Conservation (phyloP, 1,140 invertebrate species). For the Coelopa frigida region DNA sequence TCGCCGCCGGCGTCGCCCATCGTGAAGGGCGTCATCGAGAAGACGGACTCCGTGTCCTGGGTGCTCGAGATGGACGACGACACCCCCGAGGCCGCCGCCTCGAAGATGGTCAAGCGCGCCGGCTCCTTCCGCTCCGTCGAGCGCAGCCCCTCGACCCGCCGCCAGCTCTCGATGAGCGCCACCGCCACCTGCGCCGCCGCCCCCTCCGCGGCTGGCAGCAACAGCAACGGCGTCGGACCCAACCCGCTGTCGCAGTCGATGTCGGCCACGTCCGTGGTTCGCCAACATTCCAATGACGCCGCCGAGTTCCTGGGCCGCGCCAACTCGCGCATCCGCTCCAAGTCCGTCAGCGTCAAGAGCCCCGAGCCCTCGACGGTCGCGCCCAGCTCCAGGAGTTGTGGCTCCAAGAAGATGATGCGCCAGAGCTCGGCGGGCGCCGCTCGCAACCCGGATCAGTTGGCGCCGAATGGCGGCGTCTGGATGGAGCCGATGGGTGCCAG, state of each 20-base stretch:
- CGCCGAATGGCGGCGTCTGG: slow-evolving; percentile 11
- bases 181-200: slow-evolving; percentile 19
- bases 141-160: slow-evolving; percentile 38
- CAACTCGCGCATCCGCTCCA: slow-evolving; percentile 31
- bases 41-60: slow-evolving; percentile 75
- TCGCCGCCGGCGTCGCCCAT: slow-evolving; percentile 56
- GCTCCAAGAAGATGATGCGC: slow-evolving; percentile 6
- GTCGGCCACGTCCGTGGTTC: slow-evolving; percentile 48
- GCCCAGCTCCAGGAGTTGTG: slow-evolving; percentile 3
- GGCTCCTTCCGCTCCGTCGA: slow-evolving; percentile 47
- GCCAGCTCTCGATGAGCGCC: slow-evolving; percentile 40
- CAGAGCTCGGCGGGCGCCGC: slow-evolving; percentile 12
- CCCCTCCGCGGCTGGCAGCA: too few relatives aligned
- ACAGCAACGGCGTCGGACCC: slow-evolving; percentile 21
- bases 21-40: slow-evolving; percentile 73
- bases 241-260: slow-evolving; percentile 50
- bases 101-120: slow-evolving; percentile 52
- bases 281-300: slow-evolving; percentile 20
- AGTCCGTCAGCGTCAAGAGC: slow-evolving; percentile 25
- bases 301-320: slow-evolving; percentile 11
- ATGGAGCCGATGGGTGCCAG: slow-evolving; percentile 24
- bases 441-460: slow-evolving; percentile 6
- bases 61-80: slow-evolving; percentile 69
- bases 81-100: slow-evolving; percentile 56
- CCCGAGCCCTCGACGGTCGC: slow-evolving; percentile 1